Conservation (phyloP, 2,113 vertebrate genomes). For the Lepisosteus oculatus region DNA sequence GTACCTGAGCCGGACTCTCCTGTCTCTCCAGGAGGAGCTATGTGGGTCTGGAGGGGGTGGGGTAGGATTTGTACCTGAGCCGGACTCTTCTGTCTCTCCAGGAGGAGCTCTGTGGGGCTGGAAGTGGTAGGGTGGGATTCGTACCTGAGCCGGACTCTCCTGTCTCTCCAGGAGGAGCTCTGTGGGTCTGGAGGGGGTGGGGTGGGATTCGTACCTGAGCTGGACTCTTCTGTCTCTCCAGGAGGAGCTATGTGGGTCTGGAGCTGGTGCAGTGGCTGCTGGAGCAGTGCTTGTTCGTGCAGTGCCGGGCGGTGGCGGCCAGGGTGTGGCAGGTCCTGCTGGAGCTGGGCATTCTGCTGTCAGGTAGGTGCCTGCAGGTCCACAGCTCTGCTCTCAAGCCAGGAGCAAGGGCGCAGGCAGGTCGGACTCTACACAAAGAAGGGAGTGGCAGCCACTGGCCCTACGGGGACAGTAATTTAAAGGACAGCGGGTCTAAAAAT, state of each 20-base stretch:
- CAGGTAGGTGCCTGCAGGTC: conserved; percentile 64
- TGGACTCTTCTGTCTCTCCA: conserved; percentile 37
- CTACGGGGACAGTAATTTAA: too few relatives aligned
- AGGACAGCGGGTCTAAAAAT: too few relatives aligned
- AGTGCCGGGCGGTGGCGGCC: conserved; percentile 79
- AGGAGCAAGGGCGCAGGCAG: too few relatives aligned
- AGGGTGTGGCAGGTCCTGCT: conserved; percentile 94
- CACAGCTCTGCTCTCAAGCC: too few relatives aligned
- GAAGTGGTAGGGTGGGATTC: conserved; percentile 63
- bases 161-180: too few relatives aligned
- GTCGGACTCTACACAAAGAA: too few relatives aligned
- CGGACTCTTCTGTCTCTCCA: conserved; percentile 36
- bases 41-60: not conserved
- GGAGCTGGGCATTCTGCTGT: conserved; percentile 90
- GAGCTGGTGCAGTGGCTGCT: conserved; percentile 95
- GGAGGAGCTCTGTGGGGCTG: too few relatives aligned
- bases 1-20: too few relatives aligned
- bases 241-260: conserved; percentile 89
- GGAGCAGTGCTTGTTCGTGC: conserved; percentile 87
- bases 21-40: too few relatives aligned
- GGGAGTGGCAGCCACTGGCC: too few relatives aligned
- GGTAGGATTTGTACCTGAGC: not conserved
- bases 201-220: not conserved
- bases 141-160: too few relatives aligned
- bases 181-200: not conserved